Conservation (phyloP, 2,888 invertebrate genomes). For the Bellardia pandia region DNA sequence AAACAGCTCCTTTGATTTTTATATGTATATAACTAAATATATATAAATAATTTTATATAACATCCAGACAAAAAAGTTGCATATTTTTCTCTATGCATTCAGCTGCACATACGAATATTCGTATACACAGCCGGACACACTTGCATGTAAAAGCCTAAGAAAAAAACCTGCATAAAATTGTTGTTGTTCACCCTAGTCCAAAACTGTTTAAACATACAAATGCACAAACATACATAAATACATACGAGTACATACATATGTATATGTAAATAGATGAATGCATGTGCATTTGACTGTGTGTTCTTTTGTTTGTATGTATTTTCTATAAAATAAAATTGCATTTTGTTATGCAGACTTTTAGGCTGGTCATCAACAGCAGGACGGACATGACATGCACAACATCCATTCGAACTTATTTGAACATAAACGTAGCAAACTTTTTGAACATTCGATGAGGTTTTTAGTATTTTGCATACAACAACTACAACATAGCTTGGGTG, state of each 20-base stretch:
- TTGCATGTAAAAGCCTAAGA: slow-evolving; percentile 46
- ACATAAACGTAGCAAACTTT: slow-evolving; percentile 42
- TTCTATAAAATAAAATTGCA: slow-evolving; percentile 68
- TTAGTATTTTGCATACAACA: slow-evolving; percentile 69
- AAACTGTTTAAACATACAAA: slow-evolving; percentile 13
- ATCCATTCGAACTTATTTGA: slow-evolving; percentile 15
- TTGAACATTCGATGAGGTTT: slow-evolving; percentile 68
- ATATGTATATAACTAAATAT: slow-evolving; percentile 27
- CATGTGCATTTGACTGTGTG: slow-evolving; percentile 42
- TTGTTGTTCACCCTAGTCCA: slow-evolving; percentile 61
- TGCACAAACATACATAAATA: slow-evolving; percentile 23
- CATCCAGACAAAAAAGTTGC: slow-evolving; percentile 72
- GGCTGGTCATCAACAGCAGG: slow-evolving; percentile 63
- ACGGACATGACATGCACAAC: slow-evolving; percentile 11
- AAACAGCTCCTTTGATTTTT: neutral
- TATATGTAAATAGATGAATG: slow-evolving; percentile 10
- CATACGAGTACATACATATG: slow-evolving; percentile 1
- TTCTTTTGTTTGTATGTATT: slow-evolving; percentile 4
- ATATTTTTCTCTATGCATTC: slow-evolving; percentile 69
- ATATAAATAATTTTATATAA: slow-evolving; percentile 58
- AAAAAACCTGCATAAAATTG: slow-evolving; percentile 66
- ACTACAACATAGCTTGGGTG: slow-evolving; percentile 5
- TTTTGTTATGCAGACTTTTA: slow-evolving; percentile 69
- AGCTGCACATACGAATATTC: slow-evolving; percentile 39
- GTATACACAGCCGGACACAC: slow-evolving; percentile 10